phyloP scores from a whole-genome alignment of 1,140 invertebrate species.

The Sycobia sp. region DNA sequence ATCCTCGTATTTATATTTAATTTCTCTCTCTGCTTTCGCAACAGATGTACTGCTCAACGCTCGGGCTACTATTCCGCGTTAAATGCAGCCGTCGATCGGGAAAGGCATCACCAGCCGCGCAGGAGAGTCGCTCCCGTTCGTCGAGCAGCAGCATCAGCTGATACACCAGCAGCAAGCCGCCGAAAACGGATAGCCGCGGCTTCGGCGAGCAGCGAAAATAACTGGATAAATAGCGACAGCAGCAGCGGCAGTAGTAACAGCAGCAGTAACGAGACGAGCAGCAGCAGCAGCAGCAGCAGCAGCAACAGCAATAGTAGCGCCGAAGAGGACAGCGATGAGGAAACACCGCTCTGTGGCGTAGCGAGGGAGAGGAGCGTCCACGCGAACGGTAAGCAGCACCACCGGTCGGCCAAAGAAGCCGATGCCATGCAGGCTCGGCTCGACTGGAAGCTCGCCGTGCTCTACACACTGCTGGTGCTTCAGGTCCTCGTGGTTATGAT shows the following conservation, averaged over 20 bases:
- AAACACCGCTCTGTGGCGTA: neutral
- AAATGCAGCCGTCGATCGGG: constrained; percentile 26
- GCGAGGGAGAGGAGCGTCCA: neutral
- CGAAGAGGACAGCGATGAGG: constrained; percentile 6
- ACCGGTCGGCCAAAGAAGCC: constrained; percentile 27
- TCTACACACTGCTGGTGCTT: constrained; percentile 56
- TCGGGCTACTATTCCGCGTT: constrained; percentile 4
- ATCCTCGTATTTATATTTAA: too few relatives aligned
- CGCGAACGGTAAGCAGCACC: neutral
- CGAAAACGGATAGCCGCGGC: neutral
- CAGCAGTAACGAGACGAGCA: neutral
- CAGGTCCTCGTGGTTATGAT: constrained; percentile 59
- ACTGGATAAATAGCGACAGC: neutral
- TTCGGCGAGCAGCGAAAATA: neutral
- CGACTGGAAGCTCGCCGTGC: constrained; percentile 55
- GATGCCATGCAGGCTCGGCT: constrained; percentile 56
- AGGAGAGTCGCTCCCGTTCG: constrained; percentile 1
- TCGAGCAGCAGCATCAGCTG: constrained; percentile 2
- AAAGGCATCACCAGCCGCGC: constrained; percentile 5
- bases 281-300: neutral
- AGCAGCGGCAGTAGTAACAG: neutral
- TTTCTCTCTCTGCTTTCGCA: neutral
- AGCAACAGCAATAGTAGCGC: neutral
- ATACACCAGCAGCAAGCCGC: neutral
- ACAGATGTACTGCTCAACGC: constrained; percentile 24